Percentiles rank a stretch among this genome's conserved stretches.
Conservation (phyloP, 2,113 vertebrate genomes). For the Amia ocellicauda region DNA sequence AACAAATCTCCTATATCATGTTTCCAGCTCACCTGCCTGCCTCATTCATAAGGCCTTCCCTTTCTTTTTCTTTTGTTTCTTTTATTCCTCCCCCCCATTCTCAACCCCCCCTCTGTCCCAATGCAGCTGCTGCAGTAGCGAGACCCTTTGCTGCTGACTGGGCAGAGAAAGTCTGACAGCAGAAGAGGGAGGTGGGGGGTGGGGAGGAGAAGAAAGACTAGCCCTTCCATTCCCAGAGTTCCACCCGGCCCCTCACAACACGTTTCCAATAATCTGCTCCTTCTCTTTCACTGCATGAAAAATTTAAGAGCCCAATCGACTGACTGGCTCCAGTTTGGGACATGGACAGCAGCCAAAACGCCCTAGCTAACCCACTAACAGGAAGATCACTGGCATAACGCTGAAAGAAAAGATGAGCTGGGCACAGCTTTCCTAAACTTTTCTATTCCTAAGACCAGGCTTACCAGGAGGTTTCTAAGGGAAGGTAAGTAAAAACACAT, state of each 20-base stretch:
- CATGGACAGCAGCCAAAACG: slow-evolving; percentile 8
- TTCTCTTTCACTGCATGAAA: slow-evolving; percentile 37
- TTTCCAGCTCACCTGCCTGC: too few species aligned
- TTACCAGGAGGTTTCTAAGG: too few species aligned
- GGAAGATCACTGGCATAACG: neutral
- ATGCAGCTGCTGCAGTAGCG: slow-evolving; percentile 46
- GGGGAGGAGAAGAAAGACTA: slow-evolving; percentile 15
- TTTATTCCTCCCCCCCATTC: neutral
- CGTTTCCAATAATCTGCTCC: slow-evolving; percentile 15
- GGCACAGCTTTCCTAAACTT: neutral
- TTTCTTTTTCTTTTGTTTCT: slow-evolving; percentile 23
- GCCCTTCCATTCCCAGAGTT: neutral
- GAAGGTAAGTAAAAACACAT: too few species aligned
- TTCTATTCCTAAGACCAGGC: too few species aligned
- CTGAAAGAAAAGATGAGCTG: neutral
- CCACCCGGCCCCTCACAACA: neutral
- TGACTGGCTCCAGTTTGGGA: slow-evolving; percentile 11
- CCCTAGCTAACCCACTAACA: slow-evolving; percentile 34
- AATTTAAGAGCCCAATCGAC: slow-evolving; percentile 40
- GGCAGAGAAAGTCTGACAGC: slow-evolving; percentile 53
- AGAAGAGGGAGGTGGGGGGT: slow-evolving; percentile 16
- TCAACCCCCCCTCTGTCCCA: slow-evolving; percentile 4
- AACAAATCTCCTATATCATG: too few species aligned
- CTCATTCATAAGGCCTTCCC: slow-evolving; percentile 27
- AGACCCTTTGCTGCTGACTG: slow-evolving; percentile 58